phyloP scores from a whole-genome alignment of 2,797 vertebrate species.

The Protonibea diacanthus region DNA sequence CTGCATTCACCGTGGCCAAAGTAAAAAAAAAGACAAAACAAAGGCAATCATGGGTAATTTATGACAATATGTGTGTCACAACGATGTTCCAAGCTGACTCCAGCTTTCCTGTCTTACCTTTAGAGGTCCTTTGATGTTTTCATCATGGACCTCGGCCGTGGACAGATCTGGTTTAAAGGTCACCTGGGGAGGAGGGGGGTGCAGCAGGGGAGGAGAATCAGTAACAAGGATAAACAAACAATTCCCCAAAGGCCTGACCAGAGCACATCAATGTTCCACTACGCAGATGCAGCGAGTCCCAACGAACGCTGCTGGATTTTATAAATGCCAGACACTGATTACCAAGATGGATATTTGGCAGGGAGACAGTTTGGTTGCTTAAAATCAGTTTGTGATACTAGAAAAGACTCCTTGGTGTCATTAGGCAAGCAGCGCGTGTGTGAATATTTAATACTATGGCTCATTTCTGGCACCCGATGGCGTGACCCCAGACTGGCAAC shows the following conservation, averaged over 20 bases:
- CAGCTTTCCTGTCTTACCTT: constrained; percentile 80
- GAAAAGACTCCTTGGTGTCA: not conserved
- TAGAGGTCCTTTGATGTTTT: constrained; percentile 87
- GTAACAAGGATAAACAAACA: constrained; percentile 66
- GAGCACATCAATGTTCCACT: constrained; percentile 40
- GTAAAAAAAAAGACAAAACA: not conserved
- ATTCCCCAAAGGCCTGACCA: constrained; percentile 39
- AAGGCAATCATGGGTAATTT: constrained; percentile 10
- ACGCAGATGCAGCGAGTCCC: constrained; percentile 8
- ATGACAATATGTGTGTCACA: not conserved
- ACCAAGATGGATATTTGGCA: constrained; percentile 8
- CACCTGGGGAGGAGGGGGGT: constrained; percentile 76
- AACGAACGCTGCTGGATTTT: constrained; percentile 30
- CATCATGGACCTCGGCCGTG: constrained; percentile 88
- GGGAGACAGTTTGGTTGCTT: not conserved
- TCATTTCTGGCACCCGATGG: constrained; percentile 15
- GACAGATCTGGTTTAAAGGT: constrained; percentile 88
- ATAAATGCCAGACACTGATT: constrained; percentile 13
- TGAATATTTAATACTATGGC: constrained; percentile 14
- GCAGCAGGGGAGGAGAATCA: constrained; percentile 47
- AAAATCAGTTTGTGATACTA: not conserved
- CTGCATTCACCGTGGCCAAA: not conserved
- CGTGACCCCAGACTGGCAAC: constrained; percentile 17
- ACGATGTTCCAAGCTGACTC: not conserved
- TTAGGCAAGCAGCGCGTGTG: constrained; percentile 7